Evolutionary conservation across 2,888 invertebrate genomes (phyloP).

Genomic region (Drosophila parthenogenetica): DNA sequence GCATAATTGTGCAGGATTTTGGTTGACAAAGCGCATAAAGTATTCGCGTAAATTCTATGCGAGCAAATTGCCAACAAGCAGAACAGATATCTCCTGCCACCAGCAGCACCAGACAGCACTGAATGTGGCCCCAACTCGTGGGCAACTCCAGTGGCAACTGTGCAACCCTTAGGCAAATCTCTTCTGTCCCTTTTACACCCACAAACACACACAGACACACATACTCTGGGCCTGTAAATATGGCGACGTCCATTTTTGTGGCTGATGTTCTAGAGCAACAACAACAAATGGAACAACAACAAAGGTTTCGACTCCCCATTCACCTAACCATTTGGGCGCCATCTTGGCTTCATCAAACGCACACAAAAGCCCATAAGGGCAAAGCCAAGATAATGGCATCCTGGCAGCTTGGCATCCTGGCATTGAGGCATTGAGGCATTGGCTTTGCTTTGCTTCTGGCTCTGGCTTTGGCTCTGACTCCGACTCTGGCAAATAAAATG

Average conservation of each 20-base stretch:
- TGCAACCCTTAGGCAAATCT: slow-evolving; percentile 57
- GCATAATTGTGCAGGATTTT: slow-evolving; percentile 29
- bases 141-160: slow-evolving; percentile 10
- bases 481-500: slow-evolving; percentile 75
- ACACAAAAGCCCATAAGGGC: slow-evolving; percentile 79
- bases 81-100: slow-evolving; percentile 1
- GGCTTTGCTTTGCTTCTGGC: not conserved
- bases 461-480: slow-evolving; percentile 44
- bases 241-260: slow-evolving; percentile 79
- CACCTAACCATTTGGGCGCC: slow-evolving; percentile 71
- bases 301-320: slow-evolving; percentile 48
- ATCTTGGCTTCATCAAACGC: slow-evolving; percentile 81
- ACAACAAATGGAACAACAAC: slow-evolving; percentile 20
- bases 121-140: not conserved
- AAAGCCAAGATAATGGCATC: slow-evolving; percentile 77
- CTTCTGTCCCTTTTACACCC: slow-evolving; percentile 27
- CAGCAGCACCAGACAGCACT: slow-evolving; percentile 5
- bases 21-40: slow-evolving; percentile 36
- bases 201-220: slow-evolving; percentile 9
- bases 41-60: slow-evolving; percentile 24
- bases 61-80: slow-evolving; percentile 44
- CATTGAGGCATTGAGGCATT: not conserved
- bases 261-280: slow-evolving; percentile 70
- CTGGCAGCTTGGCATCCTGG: slow-evolving; percentile 20
- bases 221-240: slow-evolving; percentile 61